Evolutionary conservation across 2,888 invertebrate species (phyloP).

Genomic region (Leucoptera coffeella): DNA sequence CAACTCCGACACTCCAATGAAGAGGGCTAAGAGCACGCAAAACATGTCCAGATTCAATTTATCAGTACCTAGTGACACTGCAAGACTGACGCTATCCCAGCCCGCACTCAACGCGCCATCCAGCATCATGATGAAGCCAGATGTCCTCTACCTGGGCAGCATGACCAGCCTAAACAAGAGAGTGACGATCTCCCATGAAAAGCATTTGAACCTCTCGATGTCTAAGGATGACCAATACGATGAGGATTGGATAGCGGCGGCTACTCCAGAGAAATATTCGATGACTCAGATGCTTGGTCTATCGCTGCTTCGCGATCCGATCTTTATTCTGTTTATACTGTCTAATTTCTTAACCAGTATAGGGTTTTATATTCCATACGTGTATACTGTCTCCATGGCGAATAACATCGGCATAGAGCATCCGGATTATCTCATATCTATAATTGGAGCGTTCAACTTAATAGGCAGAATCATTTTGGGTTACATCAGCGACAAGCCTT

Average conservation of each 20-base stretch:
- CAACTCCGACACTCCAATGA: constrained; percentile 35
- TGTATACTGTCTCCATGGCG: constrained; percentile 75
- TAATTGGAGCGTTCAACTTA: constrained; percentile 84
- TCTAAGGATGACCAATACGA: constrained; percentile 30
- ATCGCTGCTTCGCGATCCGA: constrained; percentile 72
- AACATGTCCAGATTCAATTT: constrained; percentile 38
- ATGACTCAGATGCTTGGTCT: constrained; percentile 81
- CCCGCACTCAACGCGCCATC: constrained; percentile 60
- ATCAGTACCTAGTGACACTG: constrained; percentile 28
- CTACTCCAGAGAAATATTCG: constrained; percentile 64
- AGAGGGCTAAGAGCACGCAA: constrained; percentile 54
- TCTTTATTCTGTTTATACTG: constrained; percentile 83
- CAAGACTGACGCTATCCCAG: constrained; percentile 64
- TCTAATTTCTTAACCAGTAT: constrained; percentile 95
- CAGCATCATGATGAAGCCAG: constrained; percentile 78
- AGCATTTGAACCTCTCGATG: constrained; percentile 15
- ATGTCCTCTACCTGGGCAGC: constrained; percentile 84
- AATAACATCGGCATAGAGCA: constrained; percentile 54
- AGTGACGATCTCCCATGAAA: constrained; percentile 44
- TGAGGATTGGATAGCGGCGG: constrained; percentile 59
- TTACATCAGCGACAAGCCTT: constrained; percentile 80
- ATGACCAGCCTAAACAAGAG: constrained; percentile 50
- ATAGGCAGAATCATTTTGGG: constrained; percentile 85
- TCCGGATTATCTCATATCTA: constrained; percentile 67
- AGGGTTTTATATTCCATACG: constrained; percentile 91